Conservation (phyloP, 1,140 invertebrate genomes). For the Portunus trituberculatus region DNA sequence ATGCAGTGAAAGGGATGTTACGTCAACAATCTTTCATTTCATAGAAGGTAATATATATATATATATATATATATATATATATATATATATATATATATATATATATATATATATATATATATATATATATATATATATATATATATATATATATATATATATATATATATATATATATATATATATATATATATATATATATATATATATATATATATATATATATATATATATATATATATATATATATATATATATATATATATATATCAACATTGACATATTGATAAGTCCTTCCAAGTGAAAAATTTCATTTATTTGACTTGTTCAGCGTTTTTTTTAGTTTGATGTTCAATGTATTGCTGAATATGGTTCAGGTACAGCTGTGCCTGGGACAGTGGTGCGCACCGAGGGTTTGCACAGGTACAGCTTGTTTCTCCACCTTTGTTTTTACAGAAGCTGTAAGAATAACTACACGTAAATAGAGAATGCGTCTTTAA, state of each 20-base stretch:
- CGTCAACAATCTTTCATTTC: neutral
- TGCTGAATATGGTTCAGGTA: neutral
- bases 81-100: constrained; percentile 26
- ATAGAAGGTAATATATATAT: constrained; percentile 1
- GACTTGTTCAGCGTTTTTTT: neutral
- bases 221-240: constrained; percentile 26
- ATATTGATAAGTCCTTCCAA: neutral
- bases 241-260: no score
- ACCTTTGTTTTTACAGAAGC: neutral
- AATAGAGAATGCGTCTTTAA: no score
- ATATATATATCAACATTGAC: neutral
- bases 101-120: constrained; percentile 26
- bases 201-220: constrained; percentile 26
- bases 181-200: constrained; percentile 17
- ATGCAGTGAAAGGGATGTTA: neutral
- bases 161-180: constrained; percentile 26
- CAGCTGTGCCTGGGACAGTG: neutral
- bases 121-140: constrained; percentile 17
- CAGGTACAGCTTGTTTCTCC: neutral
- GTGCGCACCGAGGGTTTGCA: neutral
- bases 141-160: constrained; percentile 26
- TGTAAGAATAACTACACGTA: neutral
- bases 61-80: constrained; percentile 26
- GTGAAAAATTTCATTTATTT: neutral
- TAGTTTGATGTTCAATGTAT: neutral